Base-by-base conservation (phyloP, 2,888 invertebrate species). In the Eupithecia vulgata region DNA sequence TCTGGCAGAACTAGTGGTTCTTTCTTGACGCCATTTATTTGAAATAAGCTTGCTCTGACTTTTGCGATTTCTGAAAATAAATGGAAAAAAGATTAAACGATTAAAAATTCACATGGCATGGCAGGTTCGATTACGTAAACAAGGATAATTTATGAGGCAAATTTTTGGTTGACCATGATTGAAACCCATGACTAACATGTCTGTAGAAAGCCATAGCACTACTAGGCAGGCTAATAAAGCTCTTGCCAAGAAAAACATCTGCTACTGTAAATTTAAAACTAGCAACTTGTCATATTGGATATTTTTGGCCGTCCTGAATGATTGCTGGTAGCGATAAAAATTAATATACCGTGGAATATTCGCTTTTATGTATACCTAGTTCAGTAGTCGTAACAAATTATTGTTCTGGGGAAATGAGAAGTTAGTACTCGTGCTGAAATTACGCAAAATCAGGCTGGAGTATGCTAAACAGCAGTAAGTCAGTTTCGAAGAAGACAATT, bases 41-140 rank as follows among this genome's bases (percentile, higher is more conserved):
- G 99, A 96, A 99, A 99, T 93, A 99, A 96, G 92, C 98, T 98
- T 85, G 99, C 98, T 90, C 99, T 97, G 78, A 99, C 99, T 96
- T 98, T 98, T 90, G 98, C 98, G 90, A 99, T 99, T 97, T 99
- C 99, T 99, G 97, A 74, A 97, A 97, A 87, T 84, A 92, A 89
- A 91, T 85, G 79, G 77, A 76, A 78, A 65, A 79, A 82, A 80
- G 42, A 73, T 61, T 10, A 30, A 21, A 37, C 57, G 0, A 25
- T 52, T 21, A 57, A 57, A 57, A 13, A 5, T 13, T 21, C 57
- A 25, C 5, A 25, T 25, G 52, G 52, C 5, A 25, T 25, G 52
- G 52, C 25, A 57, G 25, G 25, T 57, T 57, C 12, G 13, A 25
- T 57, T 25, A 25, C 4, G 21, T 21, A 25, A 48, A 45, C 37